Evolutionary conservation across 1,140 invertebrate genomes (phyloP), one percentile per base, ranked within the genome.

Genomic region (Drosophila repletoides): DNA sequence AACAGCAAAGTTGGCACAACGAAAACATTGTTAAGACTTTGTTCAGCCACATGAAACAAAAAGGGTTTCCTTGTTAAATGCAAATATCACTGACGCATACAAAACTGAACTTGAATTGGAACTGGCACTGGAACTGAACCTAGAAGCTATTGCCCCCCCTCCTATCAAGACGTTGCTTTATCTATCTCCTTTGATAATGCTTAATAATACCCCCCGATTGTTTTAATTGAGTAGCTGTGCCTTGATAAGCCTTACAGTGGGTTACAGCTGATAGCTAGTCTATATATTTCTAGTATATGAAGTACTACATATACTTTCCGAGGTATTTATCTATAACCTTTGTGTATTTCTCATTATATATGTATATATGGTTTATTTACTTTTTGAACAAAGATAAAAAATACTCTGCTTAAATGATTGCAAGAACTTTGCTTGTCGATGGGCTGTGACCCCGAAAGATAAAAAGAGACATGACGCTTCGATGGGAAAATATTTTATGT

Each of bases 1-100:
- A 70, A 52, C 51, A 45, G 19, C 21, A 3, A 51, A 36, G 28
- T 26, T 6, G 22, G 34, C 24, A 38, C 22, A 41, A 61, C 24
- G 10, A 17, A 58, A 10, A 41, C 55, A 73, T 34, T 58, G 41
- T 43, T 28, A 24, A 40, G 33, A 24, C 36, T 43, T 19, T 56
- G 58, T 34, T 43, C 41, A 72, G 43, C 28, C 22, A 36, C 17
- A 56, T 56, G 59, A 22, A 68, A 66, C 69, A 45, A 67, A 76
- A 83, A 73, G 77, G 73, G 70, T 81, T 80, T 60, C 29, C 48
- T 59, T 55, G 55, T 59, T 55, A 26, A 46, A 63, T 64, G 43
- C 19, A 21, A 52, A 40, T 28, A 21, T 2, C 10, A 19, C 41
- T 1, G 29, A 48, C 0, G 14, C 9, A 36, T 46, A 10, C n/a